Evolutionary conservation across 1,140 invertebrate genomes (phyloP).

Genomic region (Zaprionus africanus): DNA sequence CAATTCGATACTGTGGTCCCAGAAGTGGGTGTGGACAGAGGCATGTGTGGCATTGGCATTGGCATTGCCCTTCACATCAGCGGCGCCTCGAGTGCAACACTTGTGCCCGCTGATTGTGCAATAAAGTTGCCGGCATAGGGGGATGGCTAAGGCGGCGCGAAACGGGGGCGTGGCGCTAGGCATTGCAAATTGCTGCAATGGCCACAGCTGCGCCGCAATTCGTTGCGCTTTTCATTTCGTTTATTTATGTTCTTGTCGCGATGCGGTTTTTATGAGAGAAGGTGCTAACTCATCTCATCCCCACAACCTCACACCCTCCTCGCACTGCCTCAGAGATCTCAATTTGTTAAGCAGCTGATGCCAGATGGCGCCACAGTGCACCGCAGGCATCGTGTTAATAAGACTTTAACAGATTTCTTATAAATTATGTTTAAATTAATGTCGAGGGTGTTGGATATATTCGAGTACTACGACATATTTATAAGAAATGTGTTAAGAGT

Average conservation of each 20-base stretch:
- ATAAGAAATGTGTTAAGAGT: slow-evolving; percentile 42
- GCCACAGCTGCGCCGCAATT: slow-evolving; percentile 69
- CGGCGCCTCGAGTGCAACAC: slow-evolving; percentile 61
- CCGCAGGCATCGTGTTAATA: slow-evolving; percentile 55
- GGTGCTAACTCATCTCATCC: slow-evolving; percentile 66
- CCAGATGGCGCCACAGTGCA: slow-evolving; percentile 61
- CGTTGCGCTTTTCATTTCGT: slow-evolving; percentile 75
- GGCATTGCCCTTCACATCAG: slow-evolving; percentile 47
- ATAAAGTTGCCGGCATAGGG: slow-evolving; percentile 47
- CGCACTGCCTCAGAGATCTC: slow-evolving; percentile 40
- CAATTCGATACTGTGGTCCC: slow-evolving; percentile 41
- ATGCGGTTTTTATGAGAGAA: slow-evolving; percentile 67
- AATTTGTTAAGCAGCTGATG: slow-evolving; percentile 76
- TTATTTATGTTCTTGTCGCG: slow-evolving; percentile 76
- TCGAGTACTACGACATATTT: slow-evolving; percentile 39
- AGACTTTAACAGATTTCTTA: slow-evolving; percentile 78
- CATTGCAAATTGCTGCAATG: slow-evolving; percentile 69
- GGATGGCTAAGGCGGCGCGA: not conserved
- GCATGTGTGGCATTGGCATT: slow-evolving; percentile 28
- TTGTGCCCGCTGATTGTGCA: slow-evolving; percentile 70
- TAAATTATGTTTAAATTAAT: slow-evolving; percentile 70
- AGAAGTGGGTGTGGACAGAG: slow-evolving; percentile 68
- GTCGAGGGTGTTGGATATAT: slow-evolving; percentile 19
- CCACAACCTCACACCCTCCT: slow-evolving; percentile 13
- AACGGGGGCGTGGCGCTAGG: slow-evolving; percentile 47